These are phyloP conservation scores for Miltochrista miniata DNA, from an alignment of 2,888 invertebrate species.

Conservation along the genomic window DNA sequence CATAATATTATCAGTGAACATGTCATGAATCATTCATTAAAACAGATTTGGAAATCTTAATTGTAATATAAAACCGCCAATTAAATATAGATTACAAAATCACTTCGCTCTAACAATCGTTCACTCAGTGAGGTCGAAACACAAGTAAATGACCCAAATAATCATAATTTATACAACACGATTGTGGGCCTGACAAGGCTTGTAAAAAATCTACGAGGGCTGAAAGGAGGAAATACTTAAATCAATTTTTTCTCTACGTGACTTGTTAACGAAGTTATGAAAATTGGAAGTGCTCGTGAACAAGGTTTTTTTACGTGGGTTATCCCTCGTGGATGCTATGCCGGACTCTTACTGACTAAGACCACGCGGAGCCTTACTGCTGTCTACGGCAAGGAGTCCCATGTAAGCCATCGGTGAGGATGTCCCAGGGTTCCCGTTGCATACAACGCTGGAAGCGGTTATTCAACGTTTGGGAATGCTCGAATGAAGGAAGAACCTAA, in stretches of 20 bases:
- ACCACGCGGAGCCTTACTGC: too few relatives aligned
- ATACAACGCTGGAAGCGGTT: too few relatives aligned
- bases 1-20: neutral
- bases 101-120: neutral
- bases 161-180: constrained; percentile 7
- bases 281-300: too few relatives aligned
- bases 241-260: neutral
- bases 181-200: neutral
- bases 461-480: too few relatives aligned
- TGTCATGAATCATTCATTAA: neutral
- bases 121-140: neutral
- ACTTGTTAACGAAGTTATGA: too few relatives aligned
- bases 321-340: too few relatives aligned
- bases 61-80: neutral
- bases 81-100: constrained; percentile 2
- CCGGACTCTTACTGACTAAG: too few relatives aligned
- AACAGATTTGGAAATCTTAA: neutral
- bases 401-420: too few relatives aligned
- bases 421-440: too few relatives aligned
- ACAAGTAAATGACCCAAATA: constrained; percentile 9
- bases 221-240: neutral
- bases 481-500: too few relatives aligned
- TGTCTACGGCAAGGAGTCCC: too few relatives aligned
- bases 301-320: too few relatives aligned
- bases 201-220: neutral